These are phyloP conservation scores for Daboia siamensis DNA, from an alignment of 2,113 vertebrate genomes.

Conservation along the genomic window DNA sequence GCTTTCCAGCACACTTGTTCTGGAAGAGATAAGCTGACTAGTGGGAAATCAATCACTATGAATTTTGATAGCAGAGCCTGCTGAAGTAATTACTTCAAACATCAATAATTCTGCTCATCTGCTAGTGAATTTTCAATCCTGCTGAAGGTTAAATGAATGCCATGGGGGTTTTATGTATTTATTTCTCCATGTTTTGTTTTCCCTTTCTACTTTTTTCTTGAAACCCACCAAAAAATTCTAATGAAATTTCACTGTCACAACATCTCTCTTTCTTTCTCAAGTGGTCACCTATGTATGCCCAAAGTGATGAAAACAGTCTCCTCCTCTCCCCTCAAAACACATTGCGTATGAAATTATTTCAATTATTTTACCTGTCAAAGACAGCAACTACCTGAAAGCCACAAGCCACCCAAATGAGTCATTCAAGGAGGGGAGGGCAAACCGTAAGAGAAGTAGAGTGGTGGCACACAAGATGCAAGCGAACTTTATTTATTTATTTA, in stretches of 20 bases:
- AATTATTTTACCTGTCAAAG: slow-evolving; percentile 49
- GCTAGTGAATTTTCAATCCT: slow-evolving; percentile 51
- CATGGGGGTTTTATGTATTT: slow-evolving; percentile 23
- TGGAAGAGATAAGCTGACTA: slow-evolving; percentile 61
- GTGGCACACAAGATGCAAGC: neutral
- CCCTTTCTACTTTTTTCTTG: slow-evolving; percentile 23
- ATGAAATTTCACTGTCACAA: slow-evolving; percentile 45
- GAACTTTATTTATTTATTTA: too few relatives aligned
- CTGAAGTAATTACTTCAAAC: slow-evolving; percentile 61
- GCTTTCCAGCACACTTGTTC: slow-evolving; percentile 56
- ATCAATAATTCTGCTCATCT: slow-evolving; percentile 63
- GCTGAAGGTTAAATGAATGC: slow-evolving; percentile 54
- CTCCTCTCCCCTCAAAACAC: slow-evolving; percentile 1
- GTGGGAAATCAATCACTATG: slow-evolving; percentile 67
- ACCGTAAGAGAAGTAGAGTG: neutral
- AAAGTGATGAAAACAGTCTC: slow-evolving; percentile 35
- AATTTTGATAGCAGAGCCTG: slow-evolving; percentile 62
- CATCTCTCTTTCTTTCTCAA: neutral
- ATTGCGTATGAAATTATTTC: neutral
- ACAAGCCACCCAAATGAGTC: neutral
- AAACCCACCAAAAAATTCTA: slow-evolving; percentile 15
- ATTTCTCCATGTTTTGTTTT: slow-evolving; percentile 45
- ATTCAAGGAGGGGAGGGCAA: too few relatives aligned
- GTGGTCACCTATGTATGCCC: slow-evolving; percentile 42
- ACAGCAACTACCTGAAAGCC: neutral